Conservation (phyloP, 2,888 invertebrate species). For the Apamea epomidion region DNA sequence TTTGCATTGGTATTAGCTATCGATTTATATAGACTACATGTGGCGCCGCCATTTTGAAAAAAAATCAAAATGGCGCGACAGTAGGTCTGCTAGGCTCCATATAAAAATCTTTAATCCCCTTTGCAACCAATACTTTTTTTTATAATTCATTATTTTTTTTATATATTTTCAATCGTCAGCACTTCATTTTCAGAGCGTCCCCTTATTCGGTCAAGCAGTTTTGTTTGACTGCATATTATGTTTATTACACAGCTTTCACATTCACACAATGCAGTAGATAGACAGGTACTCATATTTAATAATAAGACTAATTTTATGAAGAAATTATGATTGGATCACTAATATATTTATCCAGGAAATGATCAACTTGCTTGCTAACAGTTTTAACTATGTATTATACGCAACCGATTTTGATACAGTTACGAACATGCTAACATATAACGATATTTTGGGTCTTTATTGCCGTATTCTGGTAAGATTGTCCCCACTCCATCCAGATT, state of each 20-base stretch:
- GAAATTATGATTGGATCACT: not conserved
- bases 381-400: not conserved
- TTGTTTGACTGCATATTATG: constrained; percentile 23
- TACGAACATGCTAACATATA: not conserved
- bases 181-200: constrained; percentile 41
- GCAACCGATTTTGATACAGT: not conserved
- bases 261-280: constrained; percentile 47
- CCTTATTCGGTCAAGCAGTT: constrained; percentile 16
- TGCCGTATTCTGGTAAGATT: not conserved
- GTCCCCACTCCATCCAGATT: not conserved
- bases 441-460: not conserved
- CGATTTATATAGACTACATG: too few relatives aligned
- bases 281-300: not conserved
- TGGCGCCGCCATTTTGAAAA: too few relatives aligned
- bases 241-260: constrained; percentile 51
- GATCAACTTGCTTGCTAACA: not conserved
- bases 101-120: too few relatives aligned
- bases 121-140: not conserved
- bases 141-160: not conserved
- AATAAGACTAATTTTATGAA: not conserved
- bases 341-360: not conserved
- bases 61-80: too few relatives aligned
- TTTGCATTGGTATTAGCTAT: too few relatives aligned
- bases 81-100: too few relatives aligned
- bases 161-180: constrained; percentile 38